Evolutionary conservation across 2,888 invertebrate species (phyloP).

Genomic region (Tenthredo mesomela): DNA sequence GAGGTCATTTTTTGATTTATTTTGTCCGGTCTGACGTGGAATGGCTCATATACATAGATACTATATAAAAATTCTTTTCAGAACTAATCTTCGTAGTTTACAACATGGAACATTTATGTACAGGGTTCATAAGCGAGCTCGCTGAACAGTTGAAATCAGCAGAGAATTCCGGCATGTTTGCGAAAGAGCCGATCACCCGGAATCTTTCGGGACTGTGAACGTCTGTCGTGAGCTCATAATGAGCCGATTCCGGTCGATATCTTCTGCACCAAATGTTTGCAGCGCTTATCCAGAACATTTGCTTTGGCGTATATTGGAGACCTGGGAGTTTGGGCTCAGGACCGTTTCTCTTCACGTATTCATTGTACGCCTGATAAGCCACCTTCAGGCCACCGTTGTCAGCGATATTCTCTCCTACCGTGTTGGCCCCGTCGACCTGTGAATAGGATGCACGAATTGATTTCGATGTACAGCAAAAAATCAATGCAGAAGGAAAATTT

Average conservation of each 20-base stretch:
- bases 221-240: conserved; percentile 89
- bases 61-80: background rate
- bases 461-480: background rate
- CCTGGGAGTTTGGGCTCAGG: conserved; percentile 86
- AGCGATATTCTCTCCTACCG: conserved; percentile 96
- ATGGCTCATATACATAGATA: too few species aligned
- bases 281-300: conserved; percentile 83
- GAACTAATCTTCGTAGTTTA: conserved; percentile 68
- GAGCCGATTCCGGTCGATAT: conserved; percentile 84
- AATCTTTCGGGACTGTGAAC: conserved; percentile 86
- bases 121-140: conserved; percentile 83
- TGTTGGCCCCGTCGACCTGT: conserved; percentile 93
- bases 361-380: conserved; percentile 91
- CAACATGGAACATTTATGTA: conserved; percentile 83
- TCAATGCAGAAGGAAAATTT: background rate
- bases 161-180: conserved; percentile 83
- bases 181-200: conserved; percentile 82
- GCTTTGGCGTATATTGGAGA: conserved; percentile 84
- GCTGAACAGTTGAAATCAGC: conserved; percentile 82
- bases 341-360: conserved; percentile 85
- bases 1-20: too few species aligned
- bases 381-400: conserved; percentile 97
- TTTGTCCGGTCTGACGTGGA: too few species aligned
- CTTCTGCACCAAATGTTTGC: conserved; percentile 83
- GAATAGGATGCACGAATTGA: conserved; percentile 58